These are phyloP conservation scores for Apodemus speciosus DNA, from an alignment of 2,113 vertebrate species.

Conservation along the genomic window DNA sequence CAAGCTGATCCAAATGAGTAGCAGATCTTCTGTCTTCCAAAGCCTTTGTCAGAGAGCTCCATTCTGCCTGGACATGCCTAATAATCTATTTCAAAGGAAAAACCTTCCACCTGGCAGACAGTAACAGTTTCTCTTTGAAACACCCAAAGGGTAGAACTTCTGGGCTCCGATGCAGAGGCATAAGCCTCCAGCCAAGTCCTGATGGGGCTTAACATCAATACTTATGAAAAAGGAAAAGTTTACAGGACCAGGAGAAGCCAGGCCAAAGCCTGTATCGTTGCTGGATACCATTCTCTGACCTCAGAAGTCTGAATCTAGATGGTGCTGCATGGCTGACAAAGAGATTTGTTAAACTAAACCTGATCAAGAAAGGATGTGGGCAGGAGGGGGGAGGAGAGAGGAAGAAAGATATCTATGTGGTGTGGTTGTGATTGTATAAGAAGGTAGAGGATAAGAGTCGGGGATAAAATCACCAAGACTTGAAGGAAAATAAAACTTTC, in stretches of 20 bases:
- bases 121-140: constrained; percentile 63
- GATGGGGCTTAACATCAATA: background rate
- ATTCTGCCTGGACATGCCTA: constrained; percentile 61
- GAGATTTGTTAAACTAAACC: background rate
- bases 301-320: background rate
- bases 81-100: constrained; percentile 55
- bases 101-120: constrained; percentile 26
- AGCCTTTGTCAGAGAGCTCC: background rate
- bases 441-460: background rate
- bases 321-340: background rate
- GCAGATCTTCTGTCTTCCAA: constrained; percentile 20
- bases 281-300: background rate
- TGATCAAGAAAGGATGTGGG: constrained; percentile 7
- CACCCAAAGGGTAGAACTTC: constrained; percentile 49
- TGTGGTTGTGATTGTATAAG: background rate
- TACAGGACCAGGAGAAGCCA: background rate
- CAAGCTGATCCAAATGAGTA: background rate
- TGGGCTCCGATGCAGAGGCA: background rate
- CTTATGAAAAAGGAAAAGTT: background rate
- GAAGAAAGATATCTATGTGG: background rate
- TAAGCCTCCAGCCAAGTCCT: constrained; percentile 9
- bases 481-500: background rate
- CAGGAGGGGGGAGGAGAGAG: background rate
- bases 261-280: background rate
- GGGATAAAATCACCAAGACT: background rate